These are phyloP conservation scores for Acronicta leporina DNA, from an alignment of 2,888 invertebrate species.

Conservation along the genomic window DNA sequence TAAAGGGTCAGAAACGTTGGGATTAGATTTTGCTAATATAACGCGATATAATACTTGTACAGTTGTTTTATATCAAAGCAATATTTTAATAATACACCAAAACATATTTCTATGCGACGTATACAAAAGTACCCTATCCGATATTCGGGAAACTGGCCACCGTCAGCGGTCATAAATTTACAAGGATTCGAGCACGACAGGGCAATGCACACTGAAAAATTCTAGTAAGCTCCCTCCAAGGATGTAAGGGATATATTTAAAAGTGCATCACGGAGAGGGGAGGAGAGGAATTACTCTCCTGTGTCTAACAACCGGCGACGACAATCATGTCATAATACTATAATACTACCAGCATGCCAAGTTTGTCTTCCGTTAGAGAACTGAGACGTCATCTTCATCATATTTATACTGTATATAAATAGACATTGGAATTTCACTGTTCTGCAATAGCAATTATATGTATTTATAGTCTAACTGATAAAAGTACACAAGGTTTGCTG, in stretches of 20 bases:
- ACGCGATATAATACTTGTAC: too few relatives aligned
- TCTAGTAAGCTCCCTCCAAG: conserved; percentile 70
- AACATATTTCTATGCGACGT: conserved; percentile 68
- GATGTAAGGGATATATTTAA: conserved; percentile 58
- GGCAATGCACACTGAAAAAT: conserved; percentile 84
- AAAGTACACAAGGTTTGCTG: too few relatives aligned
- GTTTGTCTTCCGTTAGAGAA: background rate
- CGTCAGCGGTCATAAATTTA: conserved; percentile 84
- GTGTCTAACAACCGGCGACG: conserved; percentile 33
- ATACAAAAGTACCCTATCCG: conserved; percentile 71
- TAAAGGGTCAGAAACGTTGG: too few relatives aligned
- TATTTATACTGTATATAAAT: conserved; percentile 7
- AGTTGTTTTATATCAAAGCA: too few relatives aligned
- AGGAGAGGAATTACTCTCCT: conserved; percentile 27
- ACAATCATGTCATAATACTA: conserved; percentile 21
- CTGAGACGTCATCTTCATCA: too few relatives aligned
- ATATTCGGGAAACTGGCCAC: conserved; percentile 78
- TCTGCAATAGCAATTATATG: too few relatives aligned
- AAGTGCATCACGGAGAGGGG: conserved; percentile 46
- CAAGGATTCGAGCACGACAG: conserved; percentile 82
- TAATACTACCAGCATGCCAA: conserved; percentile 3
- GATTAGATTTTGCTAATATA: too few relatives aligned
- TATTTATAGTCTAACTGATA: too few relatives aligned
- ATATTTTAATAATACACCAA: conserved; percentile 41
- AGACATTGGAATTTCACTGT: too few relatives aligned